A percentile compares a stretch with the other conserved stretches of the same genome.
These are phyloP conservation scores for Pseudopleuronectes americanus DNA, from an alignment of 2,797 vertebrate genomes.

Conservation along the genomic window DNA sequence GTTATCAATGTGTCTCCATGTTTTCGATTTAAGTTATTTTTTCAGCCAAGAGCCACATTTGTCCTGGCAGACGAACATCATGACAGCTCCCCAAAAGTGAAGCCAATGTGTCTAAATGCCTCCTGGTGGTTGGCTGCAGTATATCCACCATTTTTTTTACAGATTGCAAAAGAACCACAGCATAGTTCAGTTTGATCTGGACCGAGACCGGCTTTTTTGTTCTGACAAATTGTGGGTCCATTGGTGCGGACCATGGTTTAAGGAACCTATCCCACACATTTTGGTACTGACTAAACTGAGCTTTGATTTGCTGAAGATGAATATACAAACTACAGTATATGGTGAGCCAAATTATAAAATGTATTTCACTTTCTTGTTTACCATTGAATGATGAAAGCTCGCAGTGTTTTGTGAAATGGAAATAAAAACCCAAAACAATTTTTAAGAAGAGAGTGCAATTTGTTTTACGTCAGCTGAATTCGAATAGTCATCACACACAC, in stretches of 20 bases:
- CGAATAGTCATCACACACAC: neutral
- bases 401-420: neutral
- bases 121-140: no score
- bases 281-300: no score
- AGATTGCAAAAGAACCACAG: no score
- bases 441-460: neutral
- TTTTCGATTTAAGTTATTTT: neutral
- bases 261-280: no score
- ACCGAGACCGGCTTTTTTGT: no score
- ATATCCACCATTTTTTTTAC: no score
- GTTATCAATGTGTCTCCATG: neutral
- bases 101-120: no score
- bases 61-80: neutral
- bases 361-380: neutral
- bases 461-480: neutral
- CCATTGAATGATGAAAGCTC: slow-evolving; percentile 6
- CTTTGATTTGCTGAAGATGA: neutral
- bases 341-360: neutral
- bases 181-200: no score
- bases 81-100: no score
- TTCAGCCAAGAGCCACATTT: neutral
- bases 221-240: no score
- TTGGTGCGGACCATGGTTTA: no score
- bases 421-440: slow-evolving; percentile 3
- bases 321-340: neutral